phyloP scores from a whole-genome alignment of 2,113 vertebrate species.

The Meriones unguiculatus region DNA sequence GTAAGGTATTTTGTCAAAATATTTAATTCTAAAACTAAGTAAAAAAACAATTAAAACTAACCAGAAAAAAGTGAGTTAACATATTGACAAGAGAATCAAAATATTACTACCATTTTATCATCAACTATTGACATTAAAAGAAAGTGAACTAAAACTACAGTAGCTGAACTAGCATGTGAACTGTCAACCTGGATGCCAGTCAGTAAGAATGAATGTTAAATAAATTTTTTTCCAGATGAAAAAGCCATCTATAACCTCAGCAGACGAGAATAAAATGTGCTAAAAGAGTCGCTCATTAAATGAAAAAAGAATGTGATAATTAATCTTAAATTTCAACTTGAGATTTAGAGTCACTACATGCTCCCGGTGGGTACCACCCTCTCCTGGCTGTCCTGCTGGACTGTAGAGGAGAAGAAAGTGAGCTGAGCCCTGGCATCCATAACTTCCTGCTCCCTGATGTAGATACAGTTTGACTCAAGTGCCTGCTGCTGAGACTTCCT shows the following conservation, averaged over 20 bases:
- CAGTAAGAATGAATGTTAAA: not conserved
- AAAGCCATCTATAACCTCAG: not conserved
- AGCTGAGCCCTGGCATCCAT: not conserved
- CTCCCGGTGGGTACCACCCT: not conserved
- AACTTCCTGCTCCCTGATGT: not conserved
- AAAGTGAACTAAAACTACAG: not conserved
- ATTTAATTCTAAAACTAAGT: conserved; percentile 20
- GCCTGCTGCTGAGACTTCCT: not conserved
- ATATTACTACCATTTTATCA: not conserved
- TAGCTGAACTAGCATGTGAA: conserved; percentile 4
- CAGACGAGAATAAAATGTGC: not conserved
- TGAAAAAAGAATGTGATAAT: not conserved
- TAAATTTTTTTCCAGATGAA: not conserved
- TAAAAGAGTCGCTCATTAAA: not conserved
- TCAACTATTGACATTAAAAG: not conserved
- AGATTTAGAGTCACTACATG: not conserved
- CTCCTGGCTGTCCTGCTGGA: not conserved
- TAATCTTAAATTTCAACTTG: not conserved
- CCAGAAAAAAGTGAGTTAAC: not conserved
- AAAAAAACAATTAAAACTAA: not conserved
- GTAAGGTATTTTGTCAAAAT: not conserved
- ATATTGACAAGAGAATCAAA: not conserved
- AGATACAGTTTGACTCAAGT: not conserved
- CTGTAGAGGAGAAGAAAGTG: not conserved
- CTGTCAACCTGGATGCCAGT: not conserved